phyloP scores from a whole-genome alignment of 2,888 invertebrate species.

The Lomographa bimaculata region DNA sequence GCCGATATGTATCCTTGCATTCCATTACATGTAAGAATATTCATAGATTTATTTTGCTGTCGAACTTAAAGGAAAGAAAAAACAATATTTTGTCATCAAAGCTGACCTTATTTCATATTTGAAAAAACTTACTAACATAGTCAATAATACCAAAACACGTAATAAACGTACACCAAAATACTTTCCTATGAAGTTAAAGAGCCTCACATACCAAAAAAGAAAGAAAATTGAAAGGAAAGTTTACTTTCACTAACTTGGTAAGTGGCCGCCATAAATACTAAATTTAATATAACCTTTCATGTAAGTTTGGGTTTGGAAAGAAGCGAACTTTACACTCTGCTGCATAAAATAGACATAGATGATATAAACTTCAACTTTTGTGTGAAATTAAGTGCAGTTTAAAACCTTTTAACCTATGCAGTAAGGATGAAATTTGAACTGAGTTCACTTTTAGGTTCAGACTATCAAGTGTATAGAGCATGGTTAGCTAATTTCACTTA shows the following conservation, averaged over 20 bases:
- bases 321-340: slow-evolving; percentile 42
- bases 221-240: slow-evolving; percentile 31
- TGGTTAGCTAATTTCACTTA: slow-evolving; percentile 46
- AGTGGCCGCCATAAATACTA: slow-evolving; percentile 28
- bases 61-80: too few relatives aligned
- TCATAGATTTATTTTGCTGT: too few relatives aligned
- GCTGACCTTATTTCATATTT: too few relatives aligned
- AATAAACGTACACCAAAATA: too few relatives aligned
- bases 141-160: slow-evolving; percentile 6
- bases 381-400: background rate
- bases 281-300: slow-evolving; percentile 32
- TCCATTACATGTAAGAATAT: too few relatives aligned
- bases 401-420: background rate
- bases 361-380: slow-evolving; percentile 15
- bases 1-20: too few relatives aligned
- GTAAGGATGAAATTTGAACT: slow-evolving; percentile 2
- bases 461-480: slow-evolving; percentile 40
- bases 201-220: slow-evolving; percentile 20
- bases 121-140: too few relatives aligned
- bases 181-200: slow-evolving; percentile 3
- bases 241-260: slow-evolving; percentile 28
- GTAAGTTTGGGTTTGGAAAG: slow-evolving; percentile 24
- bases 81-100: too few relatives aligned
- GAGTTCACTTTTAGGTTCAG: slow-evolving; percentile 7
- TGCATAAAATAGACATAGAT: slow-evolving; percentile 19